A percentile compares a stretch with the other conserved stretches of the same genome.
phyloP scores from a whole-genome alignment of 2,888 invertebrate species.

The Taenaris catops region DNA sequence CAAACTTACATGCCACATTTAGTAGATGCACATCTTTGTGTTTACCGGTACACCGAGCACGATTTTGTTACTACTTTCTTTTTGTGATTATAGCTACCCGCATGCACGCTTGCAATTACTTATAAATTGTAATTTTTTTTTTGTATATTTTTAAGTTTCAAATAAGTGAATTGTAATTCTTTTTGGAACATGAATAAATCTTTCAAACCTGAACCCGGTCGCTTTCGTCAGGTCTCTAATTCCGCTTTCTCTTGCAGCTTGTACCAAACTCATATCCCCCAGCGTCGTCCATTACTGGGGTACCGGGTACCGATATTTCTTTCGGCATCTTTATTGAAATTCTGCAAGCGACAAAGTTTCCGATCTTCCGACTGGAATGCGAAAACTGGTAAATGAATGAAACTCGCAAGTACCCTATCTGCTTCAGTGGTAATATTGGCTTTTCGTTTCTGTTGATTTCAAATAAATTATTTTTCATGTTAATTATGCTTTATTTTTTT shows the following conservation, averaged over 20 bases:
- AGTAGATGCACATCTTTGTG: too few species aligned
- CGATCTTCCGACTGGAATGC: slow-evolving; percentile 39
- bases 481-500: too few species aligned
- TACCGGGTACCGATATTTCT: slow-evolving; percentile 52
- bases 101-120: too few species aligned
- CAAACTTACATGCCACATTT: too few species aligned
- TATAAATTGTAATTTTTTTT: too few species aligned
- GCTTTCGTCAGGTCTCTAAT: background rate
- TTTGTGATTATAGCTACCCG: too few species aligned
- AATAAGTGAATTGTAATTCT: too few species aligned
- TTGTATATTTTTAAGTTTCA: too few species aligned
- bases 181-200: too few species aligned
- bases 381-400: slow-evolving; percentile 27
- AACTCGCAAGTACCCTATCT: slow-evolving; percentile 7
- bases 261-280: background rate
- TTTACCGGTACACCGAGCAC: too few species aligned
- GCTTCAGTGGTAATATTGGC: slow-evolving; percentile 8
- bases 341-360: slow-evolving; percentile 53
- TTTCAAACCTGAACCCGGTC: too few species aligned
- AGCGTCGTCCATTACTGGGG: slow-evolving; percentile 42
- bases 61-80: too few species aligned
- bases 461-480: slow-evolving; percentile 3
- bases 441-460: slow-evolving; percentile 1
- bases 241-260: slow-evolving; percentile 6
- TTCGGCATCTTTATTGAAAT: slow-evolving; percentile 67